Evolutionary conservation across 2,113 vertebrate genomes (phyloP).

Genomic region (Protobothrops flavoviridis): DNA sequence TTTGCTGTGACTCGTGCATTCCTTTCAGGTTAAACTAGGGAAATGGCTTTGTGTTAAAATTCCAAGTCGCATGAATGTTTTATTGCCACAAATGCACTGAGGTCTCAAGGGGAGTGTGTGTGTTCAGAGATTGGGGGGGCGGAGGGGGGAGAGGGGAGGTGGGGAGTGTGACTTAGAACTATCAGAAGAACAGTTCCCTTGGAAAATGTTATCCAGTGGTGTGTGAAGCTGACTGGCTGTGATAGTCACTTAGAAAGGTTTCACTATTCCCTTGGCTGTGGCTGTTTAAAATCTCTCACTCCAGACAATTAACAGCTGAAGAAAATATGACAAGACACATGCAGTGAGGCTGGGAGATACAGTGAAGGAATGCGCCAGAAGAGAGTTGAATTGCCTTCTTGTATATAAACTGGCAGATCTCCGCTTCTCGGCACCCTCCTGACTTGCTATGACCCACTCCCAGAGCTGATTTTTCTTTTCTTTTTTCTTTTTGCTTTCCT

Average conservation of each 20-base stretch:
- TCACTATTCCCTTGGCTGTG: constrained; percentile 82
- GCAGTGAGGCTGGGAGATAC: constrained; percentile 71
- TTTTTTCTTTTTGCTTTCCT: background rate
- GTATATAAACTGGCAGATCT: constrained; percentile 66
- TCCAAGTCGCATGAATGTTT: constrained; percentile 89
- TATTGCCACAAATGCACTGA: constrained; percentile 81
- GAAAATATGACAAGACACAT: constrained; percentile 88
- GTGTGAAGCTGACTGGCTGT: constrained; percentile 78
- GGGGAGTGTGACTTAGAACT: constrained; percentile 68
- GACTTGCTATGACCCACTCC: constrained; percentile 19
- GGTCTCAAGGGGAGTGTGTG: constrained; percentile 71
- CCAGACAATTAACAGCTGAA: constrained; percentile 88
- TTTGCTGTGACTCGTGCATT: constrained; percentile 87
- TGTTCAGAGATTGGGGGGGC: background rate
- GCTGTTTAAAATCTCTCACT: constrained; percentile 79
- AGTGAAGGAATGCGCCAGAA: constrained; percentile 72
- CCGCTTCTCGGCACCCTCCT: constrained; percentile 30
- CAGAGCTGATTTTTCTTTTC: constrained; percentile 41
- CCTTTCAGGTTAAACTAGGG: constrained; percentile 86
- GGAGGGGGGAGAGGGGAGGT: constrained; percentile 32
- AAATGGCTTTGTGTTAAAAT: constrained; percentile 87
- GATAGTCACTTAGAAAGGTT: constrained; percentile 92
- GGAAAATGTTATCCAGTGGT: constrained; percentile 76
- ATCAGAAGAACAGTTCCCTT: constrained; percentile 80
- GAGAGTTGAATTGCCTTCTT: constrained; percentile 69